Base-by-base conservation (phyloP, 2,113 vertebrate species). In the Oreochromis niloticus region DNA sequence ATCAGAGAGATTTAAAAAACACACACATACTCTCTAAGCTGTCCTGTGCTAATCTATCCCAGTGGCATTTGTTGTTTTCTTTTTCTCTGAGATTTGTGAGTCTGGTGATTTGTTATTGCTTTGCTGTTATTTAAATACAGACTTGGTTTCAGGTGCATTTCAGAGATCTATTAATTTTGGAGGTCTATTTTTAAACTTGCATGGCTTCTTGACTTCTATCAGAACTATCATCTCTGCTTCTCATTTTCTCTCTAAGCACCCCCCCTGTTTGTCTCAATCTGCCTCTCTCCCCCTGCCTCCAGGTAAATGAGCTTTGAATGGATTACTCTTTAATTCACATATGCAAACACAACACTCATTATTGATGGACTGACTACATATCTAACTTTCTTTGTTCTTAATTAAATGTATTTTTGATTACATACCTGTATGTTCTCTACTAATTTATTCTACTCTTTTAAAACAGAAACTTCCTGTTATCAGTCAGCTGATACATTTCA, bases 321-420 rank as follows among this genome's bases (percentile, higher is more conserved):
- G 14, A 1, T 75, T 50, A 50, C 46, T 50, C 3, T 75, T 75
- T 75, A 19, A 19, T 75, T 75, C 71, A 75, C 9, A 75, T 3
- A 9, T 9, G 16, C 36, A 68, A 34, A 24, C n/a, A 43, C 61
- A 41, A 0, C 13, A 10, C 13, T 16, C 22, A 46, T 46, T 73
- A 27, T 16, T 73, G 66, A 46, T 73, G 22, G 7, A 73, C 39
- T 46, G 5, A 46, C 13, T 46, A 0, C 66, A 46, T 16, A 0
- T 73, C 12, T 27, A 73, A 73, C 39, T 73, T 73, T 73, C 22
- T 17, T 73, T 73, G 66, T 27, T 73, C 13, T 46, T 73, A 41
- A 73, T 73, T 73, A 46, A 73, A 73, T 73, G n/a, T 46, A 73
- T 73, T 16, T 73, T 73, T 73, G 4, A 73, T 17, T 24, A 46